phyloP scores from a whole-genome alignment of 2,888 invertebrate genomes.

The Sylvicola cinctus region DNA sequence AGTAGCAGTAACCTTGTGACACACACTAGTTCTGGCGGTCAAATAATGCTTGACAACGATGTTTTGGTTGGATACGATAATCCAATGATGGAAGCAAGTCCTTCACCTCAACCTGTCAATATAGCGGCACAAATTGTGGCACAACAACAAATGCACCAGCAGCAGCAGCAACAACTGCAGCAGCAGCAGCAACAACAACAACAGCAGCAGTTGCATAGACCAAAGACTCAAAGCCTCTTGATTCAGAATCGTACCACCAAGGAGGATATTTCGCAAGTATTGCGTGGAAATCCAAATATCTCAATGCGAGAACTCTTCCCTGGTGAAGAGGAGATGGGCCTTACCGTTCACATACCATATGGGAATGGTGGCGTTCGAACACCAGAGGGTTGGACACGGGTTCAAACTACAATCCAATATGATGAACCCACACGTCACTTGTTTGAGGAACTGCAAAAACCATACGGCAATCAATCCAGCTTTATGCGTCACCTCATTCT shows the following conservation, averaged over 20 bases:
- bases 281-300: constrained; percentile 48
- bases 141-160: constrained; percentile 1
- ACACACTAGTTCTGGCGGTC: constrained; percentile 7
- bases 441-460: constrained; percentile 66
- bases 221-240: background rate
- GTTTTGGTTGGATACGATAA: constrained; percentile 20
- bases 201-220: constrained; percentile 12
- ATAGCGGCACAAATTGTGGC: background rate
- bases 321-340: constrained; percentile 62
- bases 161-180: constrained; percentile 4
- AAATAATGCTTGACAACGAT: constrained; percentile 16
- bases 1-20: constrained; percentile 5
- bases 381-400: constrained; percentile 70
- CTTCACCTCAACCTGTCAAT: constrained; percentile 7
- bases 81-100: constrained; percentile 11
- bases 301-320: constrained; percentile 63
- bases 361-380: constrained; percentile 36
- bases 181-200: too few species aligned
- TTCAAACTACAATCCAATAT: constrained; percentile 57
- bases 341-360: constrained; percentile 57
- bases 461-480: constrained; percentile 73
- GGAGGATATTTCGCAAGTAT: constrained; percentile 20
- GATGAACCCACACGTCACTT: constrained; percentile 60
- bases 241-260: constrained; percentile 3
- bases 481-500: constrained; percentile 62